Conservation (phyloP, 2,113 vertebrate genomes). For the Centropus unirufus region DNA sequence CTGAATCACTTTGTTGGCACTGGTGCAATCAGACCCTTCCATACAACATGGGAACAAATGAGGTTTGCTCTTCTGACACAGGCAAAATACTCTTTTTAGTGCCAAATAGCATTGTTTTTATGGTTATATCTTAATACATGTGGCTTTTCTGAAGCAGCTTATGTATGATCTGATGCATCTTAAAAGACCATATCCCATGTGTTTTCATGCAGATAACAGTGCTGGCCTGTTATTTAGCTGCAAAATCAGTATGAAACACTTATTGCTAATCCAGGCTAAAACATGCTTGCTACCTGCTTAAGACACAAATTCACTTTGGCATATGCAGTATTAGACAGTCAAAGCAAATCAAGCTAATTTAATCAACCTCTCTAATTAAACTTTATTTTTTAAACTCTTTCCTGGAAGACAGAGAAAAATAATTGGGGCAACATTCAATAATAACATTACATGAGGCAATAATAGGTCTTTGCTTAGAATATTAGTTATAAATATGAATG, state of each 20-base stretch:
- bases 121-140: background rate
- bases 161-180: background rate
- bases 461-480: background rate
- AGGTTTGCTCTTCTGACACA: background rate
- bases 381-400: constrained; percentile 19
- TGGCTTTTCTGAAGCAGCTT: background rate
- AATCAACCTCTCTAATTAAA: constrained; percentile 42
- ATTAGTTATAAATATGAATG: background rate
- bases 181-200: background rate
- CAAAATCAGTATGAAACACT: background rate
- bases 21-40: background rate
- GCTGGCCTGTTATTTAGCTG: background rate
- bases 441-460: background rate
- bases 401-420: constrained; percentile 18
- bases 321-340: background rate
- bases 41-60: background rate
- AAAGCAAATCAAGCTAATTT: constrained; percentile 61
- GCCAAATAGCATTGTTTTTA: background rate
- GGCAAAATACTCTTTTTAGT: background rate
- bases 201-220: constrained; percentile 6
- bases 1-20: background rate
- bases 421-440: background rate
- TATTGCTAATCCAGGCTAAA: constrained; percentile 60
- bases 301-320: constrained; percentile 54
- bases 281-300: constrained; percentile 13